Base-by-base conservation (phyloP, 2,888 invertebrate species). In the Petrolisthes cinctipes region DNA sequence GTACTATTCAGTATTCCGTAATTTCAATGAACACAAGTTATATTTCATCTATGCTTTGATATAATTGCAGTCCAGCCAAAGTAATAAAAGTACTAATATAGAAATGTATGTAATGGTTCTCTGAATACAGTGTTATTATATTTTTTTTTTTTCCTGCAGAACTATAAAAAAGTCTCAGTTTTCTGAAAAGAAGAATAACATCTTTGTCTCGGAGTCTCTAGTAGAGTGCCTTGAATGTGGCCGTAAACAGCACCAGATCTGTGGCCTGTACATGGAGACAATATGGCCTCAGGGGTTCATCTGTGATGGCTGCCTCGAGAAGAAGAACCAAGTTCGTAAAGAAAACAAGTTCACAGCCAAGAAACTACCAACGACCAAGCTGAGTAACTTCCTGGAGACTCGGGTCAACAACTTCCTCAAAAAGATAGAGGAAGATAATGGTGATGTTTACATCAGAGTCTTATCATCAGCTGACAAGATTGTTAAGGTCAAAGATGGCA, bases 401-500 rank as follows among this genome's bases (percentile, higher is more conserved):
- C 95, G 99, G 91, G 98, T 99, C 1, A 99, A 99, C 93, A 97
- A 97, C 93, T 99, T 97, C 94, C 94, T 99, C 91, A 98, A 98
- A 94, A 98, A 98, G 94, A 99, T 99, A 93, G 97, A 98, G 93
- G 97, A 98, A 89, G 97, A 97, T 73, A 98, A 98, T 86, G 99
- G 99, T 73, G 99, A 99, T 93, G 99, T 99, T 83, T 97, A 97
- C 92, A 99, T 99, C 92, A 95, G 99, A 92, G 99, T 99, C 20
- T 97, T 99, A 11, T 97, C 99, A 73, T 98, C 98, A 92, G 97
- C 98, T 23, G 99, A 99, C 92, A 99, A 99, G 92, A 95, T 97
- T 91, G 99, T 99, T n/a, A 99, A 99, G 94, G 99, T 99, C 7
- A 99, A 99, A 93, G 97, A 97, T n/a, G 97, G 98, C 87, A 99